These are phyloP conservation scores for Epirrhoe tristata DNA, from an alignment of 2,888 invertebrate genomes.

Conservation along the genomic window DNA sequence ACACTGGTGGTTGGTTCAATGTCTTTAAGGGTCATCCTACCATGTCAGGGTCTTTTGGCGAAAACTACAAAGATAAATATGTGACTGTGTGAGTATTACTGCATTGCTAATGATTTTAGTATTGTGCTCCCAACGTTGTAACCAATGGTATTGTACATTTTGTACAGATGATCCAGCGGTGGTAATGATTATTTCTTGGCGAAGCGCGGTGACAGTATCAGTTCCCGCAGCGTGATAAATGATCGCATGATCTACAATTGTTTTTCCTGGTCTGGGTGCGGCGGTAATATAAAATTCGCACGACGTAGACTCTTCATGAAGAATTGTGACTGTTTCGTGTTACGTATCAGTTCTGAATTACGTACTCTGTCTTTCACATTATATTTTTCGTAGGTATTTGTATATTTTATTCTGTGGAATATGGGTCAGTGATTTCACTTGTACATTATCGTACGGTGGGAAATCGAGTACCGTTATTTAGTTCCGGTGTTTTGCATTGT, in stretches of 20 bases:
- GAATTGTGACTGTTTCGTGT: background rate
- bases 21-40: background rate
- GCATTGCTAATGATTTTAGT: background rate
- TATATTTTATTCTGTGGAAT: conserved; percentile 23
- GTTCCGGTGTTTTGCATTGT: conserved; percentile 38
- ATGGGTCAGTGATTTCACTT: conserved; percentile 38
- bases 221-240: conserved; percentile 13
- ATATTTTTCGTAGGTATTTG: conserved; percentile 21
- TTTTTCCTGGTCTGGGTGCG: conserved; percentile 3
- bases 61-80: background rate
- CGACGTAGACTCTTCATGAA: background rate
- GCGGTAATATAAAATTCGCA: background rate
- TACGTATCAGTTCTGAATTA: conserved; percentile 5
- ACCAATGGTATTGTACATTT: background rate
- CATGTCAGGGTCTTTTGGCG: conserved; percentile 2
- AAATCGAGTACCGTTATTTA: conserved; percentile 42
- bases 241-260: conserved; percentile 6
- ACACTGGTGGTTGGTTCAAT: background rate
- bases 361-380: background rate
- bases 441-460: conserved; percentile 37
- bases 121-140: background rate
- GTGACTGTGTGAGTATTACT: background rate
- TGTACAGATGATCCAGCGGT: background rate
- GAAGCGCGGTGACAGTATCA: background rate
- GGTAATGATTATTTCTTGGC: background rate